Conservation (phyloP, 2,113 vertebrate genomes). For the Sterna hirundo region DNA sequence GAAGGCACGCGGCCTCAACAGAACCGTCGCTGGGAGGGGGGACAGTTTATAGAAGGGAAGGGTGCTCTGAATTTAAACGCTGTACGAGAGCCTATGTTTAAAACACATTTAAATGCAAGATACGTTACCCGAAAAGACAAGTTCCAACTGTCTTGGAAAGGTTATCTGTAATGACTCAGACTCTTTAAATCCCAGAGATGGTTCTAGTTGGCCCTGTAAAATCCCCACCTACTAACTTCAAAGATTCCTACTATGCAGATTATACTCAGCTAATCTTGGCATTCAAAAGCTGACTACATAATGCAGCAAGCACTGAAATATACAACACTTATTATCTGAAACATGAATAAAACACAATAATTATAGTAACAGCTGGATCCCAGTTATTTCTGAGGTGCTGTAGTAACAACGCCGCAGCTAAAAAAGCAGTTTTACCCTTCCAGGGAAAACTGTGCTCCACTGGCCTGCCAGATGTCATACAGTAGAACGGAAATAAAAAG, state of each 20-base stretch:
- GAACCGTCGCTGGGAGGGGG: accelerated
- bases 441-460: neutral
- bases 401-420: neutral
- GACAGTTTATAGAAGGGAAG: neutral
- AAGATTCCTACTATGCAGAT: neutral
- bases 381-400: neutral
- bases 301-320: neutral
- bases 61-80: neutral
- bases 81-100: neutral
- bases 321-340: neutral
- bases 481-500: neutral
- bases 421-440: neutral
- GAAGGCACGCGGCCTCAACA: neutral
- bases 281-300: neutral
- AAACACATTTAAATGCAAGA: neutral
- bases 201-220: neutral
- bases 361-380: neutral
- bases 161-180: neutral
- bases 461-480: neutral
- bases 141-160: neutral
- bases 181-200: neutral
- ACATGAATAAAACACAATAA: neutral
- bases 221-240: neutral
- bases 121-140: neutral
- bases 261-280: neutral